These are phyloP conservation scores for Patella vulgata DNA, from an alignment of 1,140 invertebrate genomes.

Conservation along the genomic window DNA sequence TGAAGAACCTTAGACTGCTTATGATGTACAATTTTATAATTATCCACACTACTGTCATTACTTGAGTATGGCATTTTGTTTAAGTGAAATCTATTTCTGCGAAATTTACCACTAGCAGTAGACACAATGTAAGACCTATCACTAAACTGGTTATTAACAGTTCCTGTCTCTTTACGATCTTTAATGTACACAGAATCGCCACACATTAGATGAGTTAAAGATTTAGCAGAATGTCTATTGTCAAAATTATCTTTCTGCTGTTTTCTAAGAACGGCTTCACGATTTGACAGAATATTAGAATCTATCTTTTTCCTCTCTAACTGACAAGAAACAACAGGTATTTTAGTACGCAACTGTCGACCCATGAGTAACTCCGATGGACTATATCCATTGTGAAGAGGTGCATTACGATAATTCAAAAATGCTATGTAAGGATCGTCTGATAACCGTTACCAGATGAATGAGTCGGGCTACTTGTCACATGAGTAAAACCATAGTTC, in stretches of 20 bases:
- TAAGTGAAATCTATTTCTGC: slow-evolving; percentile 4
- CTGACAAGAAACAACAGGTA: not conserved
- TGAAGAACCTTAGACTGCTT: no score
- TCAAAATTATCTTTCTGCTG: not conserved
- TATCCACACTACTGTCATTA: no score
- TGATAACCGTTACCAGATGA: no score
- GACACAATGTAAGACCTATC: slow-evolving; percentile 4
- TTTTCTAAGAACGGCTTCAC: not conserved
- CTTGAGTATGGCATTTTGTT: slow-evolving; percentile 2
- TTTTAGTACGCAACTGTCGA: not conserved
- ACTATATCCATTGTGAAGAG: not conserved
- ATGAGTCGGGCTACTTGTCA: no score
- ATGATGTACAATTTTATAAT: no score
- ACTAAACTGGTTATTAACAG: not conserved
- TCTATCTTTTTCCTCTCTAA: not conserved
- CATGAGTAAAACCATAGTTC: no score
- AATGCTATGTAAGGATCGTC: not conserved
- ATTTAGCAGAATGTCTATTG: not conserved
- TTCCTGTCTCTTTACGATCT: not conserved
- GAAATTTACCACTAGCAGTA: not conserved
- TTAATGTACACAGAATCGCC: slow-evolving; percentile 16
- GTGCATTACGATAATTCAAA: not conserved
- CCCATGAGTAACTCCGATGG: not conserved
- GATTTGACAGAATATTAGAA: not conserved
- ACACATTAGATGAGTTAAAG: not conserved